These are phyloP conservation scores for Mellilla xanthometata DNA, from an alignment of 2,888 invertebrate genomes.

Conservation along the genomic window DNA sequence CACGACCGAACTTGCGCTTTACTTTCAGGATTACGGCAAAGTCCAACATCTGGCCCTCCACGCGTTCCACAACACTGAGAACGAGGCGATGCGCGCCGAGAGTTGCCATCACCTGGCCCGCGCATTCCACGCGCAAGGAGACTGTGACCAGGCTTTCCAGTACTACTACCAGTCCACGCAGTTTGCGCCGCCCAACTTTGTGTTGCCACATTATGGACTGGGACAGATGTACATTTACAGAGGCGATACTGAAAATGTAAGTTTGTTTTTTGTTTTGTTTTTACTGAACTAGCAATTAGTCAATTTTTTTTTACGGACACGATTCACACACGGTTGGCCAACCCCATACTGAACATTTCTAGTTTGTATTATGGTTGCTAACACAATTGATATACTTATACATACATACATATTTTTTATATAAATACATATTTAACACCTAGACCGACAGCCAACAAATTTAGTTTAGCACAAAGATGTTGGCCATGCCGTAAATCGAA, in stretches of 20 bases:
- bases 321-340: too few species aligned
- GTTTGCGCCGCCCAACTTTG: conserved; percentile 97
- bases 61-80: conserved; percentile 99
- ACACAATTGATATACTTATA: too few species aligned
- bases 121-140: conserved; percentile 96
- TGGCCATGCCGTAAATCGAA: too few species aligned
- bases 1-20: too few species aligned
- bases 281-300: too few species aligned
- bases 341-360: too few species aligned
- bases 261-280: conserved; percentile 38
- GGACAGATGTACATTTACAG: conserved; percentile 99
- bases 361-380: too few species aligned
- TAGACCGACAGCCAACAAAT: too few species aligned
- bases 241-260: conserved; percentile 96
- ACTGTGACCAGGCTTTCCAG: conserved; percentile 99
- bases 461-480: too few species aligned
- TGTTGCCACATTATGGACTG: conserved; percentile 98
- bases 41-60: conserved; percentile 98
- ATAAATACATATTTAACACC: too few species aligned
- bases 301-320: too few species aligned
- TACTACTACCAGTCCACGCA: conserved; percentile 99
- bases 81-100: conserved; percentile 99
- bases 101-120: conserved; percentile 98
- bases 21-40: conserved; percentile 94
- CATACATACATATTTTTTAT: too few species aligned